Evolutionary conservation across 2,888 invertebrate genomes (phyloP).

Genomic region (Nemoura dubitans): DNA sequence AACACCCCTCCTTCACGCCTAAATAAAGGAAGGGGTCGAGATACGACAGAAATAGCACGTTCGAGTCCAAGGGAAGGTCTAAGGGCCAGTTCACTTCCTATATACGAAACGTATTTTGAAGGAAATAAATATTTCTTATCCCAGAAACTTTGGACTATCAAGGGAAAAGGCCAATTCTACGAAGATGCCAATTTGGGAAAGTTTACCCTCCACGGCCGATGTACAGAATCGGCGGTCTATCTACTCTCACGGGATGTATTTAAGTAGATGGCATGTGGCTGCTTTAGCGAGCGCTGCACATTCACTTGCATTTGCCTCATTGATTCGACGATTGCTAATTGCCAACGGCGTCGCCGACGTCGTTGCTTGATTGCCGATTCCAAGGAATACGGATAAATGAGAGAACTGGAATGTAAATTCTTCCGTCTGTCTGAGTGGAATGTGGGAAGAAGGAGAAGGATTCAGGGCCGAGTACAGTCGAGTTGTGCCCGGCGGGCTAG

Average conservation of each 20-base stretch:
- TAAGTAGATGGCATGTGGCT: neutral
- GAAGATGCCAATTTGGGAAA: neutral
- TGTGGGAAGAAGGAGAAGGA: neutral
- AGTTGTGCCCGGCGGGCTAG: neutral
- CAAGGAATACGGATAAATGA: neutral
- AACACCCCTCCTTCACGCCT: neutral
- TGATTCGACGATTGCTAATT: neutral
- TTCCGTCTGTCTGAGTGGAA: neutral
- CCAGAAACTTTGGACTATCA: conserved; percentile 3
- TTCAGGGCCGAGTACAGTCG: neutral
- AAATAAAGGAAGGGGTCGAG: neutral
- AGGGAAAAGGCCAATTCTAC: neutral
- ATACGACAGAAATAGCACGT: neutral
- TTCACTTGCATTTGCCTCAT: neutral
- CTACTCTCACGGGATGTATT: neutral
- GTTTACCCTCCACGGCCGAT: neutral
- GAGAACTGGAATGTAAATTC: neutral
- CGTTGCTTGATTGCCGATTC: no score
- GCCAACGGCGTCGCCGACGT: neutral
- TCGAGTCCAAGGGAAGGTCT: neutral
- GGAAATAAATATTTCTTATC: conserved; percentile 7
- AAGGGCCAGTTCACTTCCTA: neutral
- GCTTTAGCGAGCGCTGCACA: no score
- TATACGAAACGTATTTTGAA: neutral
- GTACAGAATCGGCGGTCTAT: neutral